A percentile compares a stretch with the other conserved stretches of the same genome.
phyloP scores from a whole-genome alignment of 2,888 invertebrate genomes.

The Scotopteryx bipunctaria region DNA sequence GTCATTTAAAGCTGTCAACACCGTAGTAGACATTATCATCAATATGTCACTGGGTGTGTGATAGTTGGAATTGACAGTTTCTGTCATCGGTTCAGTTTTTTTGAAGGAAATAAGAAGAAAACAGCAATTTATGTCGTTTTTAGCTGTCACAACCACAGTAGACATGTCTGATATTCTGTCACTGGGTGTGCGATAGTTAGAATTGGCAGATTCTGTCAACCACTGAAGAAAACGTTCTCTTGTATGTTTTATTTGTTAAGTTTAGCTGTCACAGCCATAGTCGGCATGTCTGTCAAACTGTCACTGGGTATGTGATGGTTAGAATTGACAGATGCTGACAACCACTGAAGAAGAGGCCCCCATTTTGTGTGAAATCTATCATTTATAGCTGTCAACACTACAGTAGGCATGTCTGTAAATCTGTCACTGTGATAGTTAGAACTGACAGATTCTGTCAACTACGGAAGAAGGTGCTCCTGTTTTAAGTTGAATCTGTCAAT shows the following conservation, averaged over 20 bases:
- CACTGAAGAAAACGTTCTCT: background rate
- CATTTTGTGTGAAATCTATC: background rate
- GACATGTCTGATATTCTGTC: slow-evolving; percentile 14
- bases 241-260: slow-evolving; percentile 7
- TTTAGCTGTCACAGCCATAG: slow-evolving; percentile 27
- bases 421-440: slow-evolving; percentile 35
- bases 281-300: slow-evolving; percentile 26
- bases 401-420: slow-evolving; percentile 27
- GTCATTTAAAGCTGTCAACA: slow-evolving; percentile 18
- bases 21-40: slow-evolving; percentile 27
- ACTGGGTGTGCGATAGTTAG: slow-evolving; percentile 30
- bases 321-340: slow-evolving; percentile 4
- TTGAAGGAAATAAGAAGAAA: no score
- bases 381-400: slow-evolving; percentile 21
- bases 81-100: no score
- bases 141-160: slow-evolving; percentile 31
- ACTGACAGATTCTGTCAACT: slow-evolving; percentile 6
- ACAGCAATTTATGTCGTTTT: slow-evolving; percentile 7
- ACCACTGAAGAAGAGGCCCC: background rate
- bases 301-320: slow-evolving; percentile 36
- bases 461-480: no score
- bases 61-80: slow-evolving; percentile 10
- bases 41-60: slow-evolving; percentile 38
- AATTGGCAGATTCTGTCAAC: background rate
- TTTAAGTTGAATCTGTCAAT: no score